Evolutionary conservation across 2,113 vertebrate species (phyloP).

Genomic region (Pterophyllum scalare): DNA sequence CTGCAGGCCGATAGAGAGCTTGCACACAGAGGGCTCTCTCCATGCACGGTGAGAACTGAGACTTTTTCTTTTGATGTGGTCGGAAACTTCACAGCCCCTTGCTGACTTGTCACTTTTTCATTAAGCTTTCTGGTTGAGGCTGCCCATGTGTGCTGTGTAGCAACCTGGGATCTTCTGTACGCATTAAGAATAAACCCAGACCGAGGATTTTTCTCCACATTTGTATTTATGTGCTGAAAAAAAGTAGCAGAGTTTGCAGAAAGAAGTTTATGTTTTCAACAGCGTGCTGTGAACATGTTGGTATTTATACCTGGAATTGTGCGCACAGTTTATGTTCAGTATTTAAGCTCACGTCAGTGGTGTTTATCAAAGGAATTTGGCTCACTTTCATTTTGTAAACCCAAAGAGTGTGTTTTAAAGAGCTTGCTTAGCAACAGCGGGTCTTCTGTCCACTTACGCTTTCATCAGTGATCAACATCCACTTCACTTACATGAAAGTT

Average conservation of each 20-base stretch:
- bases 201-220: not conserved
- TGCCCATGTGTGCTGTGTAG: accelerated
- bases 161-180: not conserved
- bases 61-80: not conserved
- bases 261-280: conserved; percentile 1
- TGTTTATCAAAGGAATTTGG: conserved; percentile 64
- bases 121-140: no score
- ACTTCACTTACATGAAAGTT: conserved; percentile 1
- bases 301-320: conserved; percentile 26
- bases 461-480: conserved; percentile 2
- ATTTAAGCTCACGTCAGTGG: not conserved
- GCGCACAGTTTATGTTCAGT: conserved; percentile 28
- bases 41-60: not conserved
- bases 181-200: not conserved
- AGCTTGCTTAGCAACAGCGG: conserved; percentile 44
- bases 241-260: not conserved
- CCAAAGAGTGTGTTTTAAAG: conserved; percentile 35
- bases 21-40: not conserved
- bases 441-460: not conserved
- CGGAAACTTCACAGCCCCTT: conserved; percentile 20
- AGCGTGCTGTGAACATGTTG: conserved; percentile 10
- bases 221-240: not conserved
- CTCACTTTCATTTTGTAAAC: conserved; percentile 52
- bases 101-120: not conserved
- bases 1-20: not conserved